Evolutionary conservation across 2,113 vertebrate genomes (phyloP).

Genomic region (Neodontobutis hainanensis): DNA sequence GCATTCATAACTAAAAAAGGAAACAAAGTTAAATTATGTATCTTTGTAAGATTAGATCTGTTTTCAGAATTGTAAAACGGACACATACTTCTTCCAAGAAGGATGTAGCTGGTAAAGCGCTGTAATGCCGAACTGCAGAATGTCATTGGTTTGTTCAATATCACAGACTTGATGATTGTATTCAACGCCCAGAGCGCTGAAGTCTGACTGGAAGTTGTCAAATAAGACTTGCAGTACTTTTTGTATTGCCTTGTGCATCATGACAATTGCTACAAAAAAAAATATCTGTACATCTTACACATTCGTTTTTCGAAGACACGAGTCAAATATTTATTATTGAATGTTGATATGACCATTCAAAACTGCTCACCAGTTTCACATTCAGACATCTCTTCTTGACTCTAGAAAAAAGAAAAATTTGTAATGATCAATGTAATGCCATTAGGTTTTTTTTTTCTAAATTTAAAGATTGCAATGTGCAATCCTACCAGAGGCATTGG

Average conservation of each 20-base stretch:
- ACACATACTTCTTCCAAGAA: conserved; percentile 64
- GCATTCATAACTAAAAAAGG: conserved; percentile 62
- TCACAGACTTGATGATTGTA: conserved; percentile 8
- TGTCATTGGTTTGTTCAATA: conserved; percentile 36
- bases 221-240: conserved; percentile 73
- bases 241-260: conserved; percentile 63
- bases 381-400: conserved; percentile 41
- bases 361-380: conserved; percentile 68
- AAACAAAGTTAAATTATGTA: background rate
- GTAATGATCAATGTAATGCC: too few relatives aligned
- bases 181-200: conserved; percentile 27
- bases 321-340: background rate
- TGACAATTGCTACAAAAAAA: conserved; percentile 52
- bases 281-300: background rate
- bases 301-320: background rate
- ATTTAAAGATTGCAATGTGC: background rate
- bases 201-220: conserved; percentile 74
- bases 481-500: conserved; percentile 56
- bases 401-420: conserved; percentile 34
- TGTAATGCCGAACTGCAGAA: conserved; percentile 66
- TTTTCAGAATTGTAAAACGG: background rate
- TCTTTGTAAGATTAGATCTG: background rate
- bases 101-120: conserved; percentile 66
- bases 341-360: background rate
- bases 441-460: too few relatives aligned